A percentile compares a stretch with the other conserved stretches of the same genome.
Evolutionary conservation across 2,113 vertebrate genomes (phyloP).

Genomic region (Pygoscelis adeliae): DNA sequence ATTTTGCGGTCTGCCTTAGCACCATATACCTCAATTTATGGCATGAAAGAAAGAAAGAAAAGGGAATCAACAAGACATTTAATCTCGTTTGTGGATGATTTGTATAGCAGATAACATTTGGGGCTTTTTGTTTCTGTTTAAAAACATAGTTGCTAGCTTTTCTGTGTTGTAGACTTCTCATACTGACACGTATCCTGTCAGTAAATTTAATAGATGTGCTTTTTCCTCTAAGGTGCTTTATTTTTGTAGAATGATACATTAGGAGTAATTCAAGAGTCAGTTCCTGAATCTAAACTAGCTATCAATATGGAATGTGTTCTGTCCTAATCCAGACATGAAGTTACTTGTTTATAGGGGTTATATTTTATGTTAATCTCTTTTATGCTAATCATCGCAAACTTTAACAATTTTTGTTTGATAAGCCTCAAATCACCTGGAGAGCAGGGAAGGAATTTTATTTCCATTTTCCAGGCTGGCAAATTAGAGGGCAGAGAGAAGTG

Average conservation of each 20-base stretch:
- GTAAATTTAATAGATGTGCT: background rate
- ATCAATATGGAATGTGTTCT: background rate
- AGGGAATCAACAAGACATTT: background rate
- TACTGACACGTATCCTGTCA: background rate
- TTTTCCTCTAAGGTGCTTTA: background rate
- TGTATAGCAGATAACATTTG: background rate
- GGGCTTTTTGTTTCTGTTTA: constrained; percentile 5
- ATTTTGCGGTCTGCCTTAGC: background rate
- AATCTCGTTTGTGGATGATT: constrained; percentile 9
- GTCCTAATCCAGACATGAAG: background rate
- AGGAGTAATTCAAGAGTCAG: background rate
- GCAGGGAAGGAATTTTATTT: background rate
- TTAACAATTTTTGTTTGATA: background rate
- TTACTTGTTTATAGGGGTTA: background rate
- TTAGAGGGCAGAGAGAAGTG: background rate
- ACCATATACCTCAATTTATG: background rate
- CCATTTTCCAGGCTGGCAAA: background rate
- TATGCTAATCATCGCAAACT: background rate
- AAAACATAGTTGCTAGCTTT: background rate
- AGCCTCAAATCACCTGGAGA: background rate
- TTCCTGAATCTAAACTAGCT: background rate
- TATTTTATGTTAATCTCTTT: background rate
- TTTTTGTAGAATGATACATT: background rate
- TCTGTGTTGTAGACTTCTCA: background rate
- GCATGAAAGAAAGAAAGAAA: background rate